Evolutionary conservation across 2,797 vertebrate genomes (phyloP), one percentile per base, ranked within the genome.

Genomic region (Euthynnus affinis): DNA sequence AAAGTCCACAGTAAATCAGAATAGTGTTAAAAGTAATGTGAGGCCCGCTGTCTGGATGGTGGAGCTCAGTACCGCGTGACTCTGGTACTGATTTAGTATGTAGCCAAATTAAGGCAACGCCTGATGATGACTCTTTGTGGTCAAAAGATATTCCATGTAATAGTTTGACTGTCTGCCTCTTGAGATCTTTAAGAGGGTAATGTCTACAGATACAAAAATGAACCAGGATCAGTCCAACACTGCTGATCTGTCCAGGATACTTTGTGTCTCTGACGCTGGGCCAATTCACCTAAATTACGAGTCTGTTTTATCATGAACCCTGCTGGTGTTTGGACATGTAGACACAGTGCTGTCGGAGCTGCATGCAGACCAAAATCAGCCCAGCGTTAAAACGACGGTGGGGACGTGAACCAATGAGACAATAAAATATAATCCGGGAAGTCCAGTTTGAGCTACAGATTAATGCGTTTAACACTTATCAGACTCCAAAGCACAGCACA

Each of bases 1-100:
- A 70, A 68, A 69, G 82, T 81, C 77, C 67, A 78, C 80, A 66
- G 53, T 93, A 78, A 91, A 90, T 91, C 82, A 85, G 73, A 80
- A 55, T 2, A 25, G 65, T 66, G 73, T 76, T 81, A 74, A 82
- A 71, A 82, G 76, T 74, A 82, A 86, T 73, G 76, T 12, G 48
- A 79, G 71, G 48, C 40, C 49, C 0, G 3, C 6, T 63, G 59
- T 81, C 63, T 83, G 81, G 59, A 73, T 74, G 71, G 68, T 34
- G n/a, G 53, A 74, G 61, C 60, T 46, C 68, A 55, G 51, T 52
- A 70, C 72, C 7, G 22, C 0, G 5, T 27, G 63, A 71, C 53
- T 65, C 74, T 71, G 44, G 2, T 42, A 57, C 80, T 77, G 44
- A 76, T 82, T 80, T 73, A 74, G 49, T 53, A n/a, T 5, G 8